Conservation (phyloP, 2,797 vertebrate species). For the Glossophaga mutica region DNA sequence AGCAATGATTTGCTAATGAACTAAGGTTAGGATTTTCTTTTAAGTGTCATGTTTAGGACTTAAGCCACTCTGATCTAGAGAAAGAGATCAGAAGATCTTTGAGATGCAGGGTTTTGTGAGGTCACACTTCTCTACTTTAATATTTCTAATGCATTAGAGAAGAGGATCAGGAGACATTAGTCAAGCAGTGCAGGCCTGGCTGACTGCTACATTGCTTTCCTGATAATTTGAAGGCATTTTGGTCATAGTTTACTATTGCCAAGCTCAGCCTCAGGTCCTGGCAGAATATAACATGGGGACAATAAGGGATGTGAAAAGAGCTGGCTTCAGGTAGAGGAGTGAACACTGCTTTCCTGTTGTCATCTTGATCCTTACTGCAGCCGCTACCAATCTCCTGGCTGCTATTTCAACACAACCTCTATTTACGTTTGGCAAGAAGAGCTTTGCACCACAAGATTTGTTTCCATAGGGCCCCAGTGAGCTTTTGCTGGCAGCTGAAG, state of each 20-base stretch:
- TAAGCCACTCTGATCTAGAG: conserved; percentile 23
- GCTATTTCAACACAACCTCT: not conserved
- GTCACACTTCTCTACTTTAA: not conserved
- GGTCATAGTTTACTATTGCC: not conserved
- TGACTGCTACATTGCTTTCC: not conserved
- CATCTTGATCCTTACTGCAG: not conserved
- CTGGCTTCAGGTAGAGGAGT: not conserved
- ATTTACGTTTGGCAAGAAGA: not conserved
- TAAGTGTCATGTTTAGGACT: not conserved
- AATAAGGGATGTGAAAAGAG: not conserved
- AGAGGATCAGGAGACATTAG: not conserved
- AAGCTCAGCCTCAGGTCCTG: not conserved
- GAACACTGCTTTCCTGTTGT: not conserved
- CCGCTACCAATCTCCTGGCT: not conserved
- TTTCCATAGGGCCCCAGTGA: not conserved
- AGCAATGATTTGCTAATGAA: not conserved
- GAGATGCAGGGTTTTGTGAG: not conserved
- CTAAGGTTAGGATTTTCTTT: conserved; percentile 40
- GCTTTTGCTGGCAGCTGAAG: not conserved
- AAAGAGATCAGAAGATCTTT: conserved; percentile 25
- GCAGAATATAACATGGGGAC: not conserved
- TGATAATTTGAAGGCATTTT: not conserved
- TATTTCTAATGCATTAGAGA: not conserved
- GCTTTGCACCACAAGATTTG: rapidly evolving
- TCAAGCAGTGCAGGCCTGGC: not conserved